Evolutionary conservation across 2,113 vertebrate genomes (phyloP), one percentile per base, ranked within the genome.

Genomic region (Leptobrachium leishanense): DNA sequence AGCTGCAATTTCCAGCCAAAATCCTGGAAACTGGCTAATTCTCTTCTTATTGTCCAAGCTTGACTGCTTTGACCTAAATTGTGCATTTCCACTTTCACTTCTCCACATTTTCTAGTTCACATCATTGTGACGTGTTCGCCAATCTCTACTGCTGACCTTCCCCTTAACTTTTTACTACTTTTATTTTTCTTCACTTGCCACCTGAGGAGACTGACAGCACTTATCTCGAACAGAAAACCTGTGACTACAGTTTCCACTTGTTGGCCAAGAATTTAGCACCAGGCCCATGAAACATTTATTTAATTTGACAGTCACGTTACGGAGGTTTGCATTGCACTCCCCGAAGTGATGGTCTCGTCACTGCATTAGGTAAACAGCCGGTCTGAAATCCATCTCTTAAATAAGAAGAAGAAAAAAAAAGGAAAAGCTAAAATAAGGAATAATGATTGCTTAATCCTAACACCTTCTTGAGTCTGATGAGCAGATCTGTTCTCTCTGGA

Each of bases 391-490:
- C 55, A 59, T 54, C 50, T 8, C 50, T 54, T 54, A 54, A 54
- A n/a, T n/a, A n/a, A 31, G 20, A 31, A 31, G 20, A 31, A 31
- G 20, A 31, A 31, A 59, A 57, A 76, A 76, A 42, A 2, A 75
- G 65, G 65, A 39, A 20, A 2, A 39, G 46, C 7, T 64, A 39
- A 75, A 76, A 68, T 53, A 11, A n/a, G 13, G n/a, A 76, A 67
- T 76, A 76, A 41, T 66, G 65, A 39, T 67, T n/a, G 39, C 50
- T 53, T 67, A 76, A 76, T 67, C 64, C 12, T 11, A 46, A 50
- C 46, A 44, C 46, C 64, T 55, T 4, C 13, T 43, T 41, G 74
- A 44, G 11, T 67, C 63, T 76, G 64, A 76, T 43, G 40, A 53
- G 12, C 2, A 10, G 46, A 43, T 67, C 40, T 54, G 44, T 67